Evolutionary conservation across 2,797 vertebrate genomes (phyloP).

Genomic region (Corythornis leucogaster): DNA sequence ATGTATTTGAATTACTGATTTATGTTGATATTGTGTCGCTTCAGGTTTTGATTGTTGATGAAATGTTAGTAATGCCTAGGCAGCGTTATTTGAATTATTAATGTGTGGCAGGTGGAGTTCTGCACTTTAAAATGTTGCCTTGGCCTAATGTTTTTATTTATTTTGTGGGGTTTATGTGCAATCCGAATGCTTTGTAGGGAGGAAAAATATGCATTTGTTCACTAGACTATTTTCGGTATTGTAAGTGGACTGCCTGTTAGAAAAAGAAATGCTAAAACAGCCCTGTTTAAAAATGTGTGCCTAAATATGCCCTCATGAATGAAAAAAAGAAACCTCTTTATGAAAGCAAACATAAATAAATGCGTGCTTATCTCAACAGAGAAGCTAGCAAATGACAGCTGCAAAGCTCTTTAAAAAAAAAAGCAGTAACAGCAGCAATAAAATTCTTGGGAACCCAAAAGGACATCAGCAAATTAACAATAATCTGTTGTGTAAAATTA

Average conservation of each 20-base stretch:
- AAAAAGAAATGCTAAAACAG: slow-evolving; percentile 17
- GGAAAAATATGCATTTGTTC: slow-evolving; percentile 19
- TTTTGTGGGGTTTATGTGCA: slow-evolving; percentile 12
- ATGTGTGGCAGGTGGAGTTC: slow-evolving; percentile 35
- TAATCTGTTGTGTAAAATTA: not conserved
- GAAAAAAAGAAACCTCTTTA: not conserved
- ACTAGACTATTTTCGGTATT: slow-evolving; percentile 23
- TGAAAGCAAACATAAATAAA: not conserved
- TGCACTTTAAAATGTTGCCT: slow-evolving; percentile 65
- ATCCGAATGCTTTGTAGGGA: not conserved
- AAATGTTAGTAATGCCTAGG: slow-evolving; percentile 44
- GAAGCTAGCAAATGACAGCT: not conserved
- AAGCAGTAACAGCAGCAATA: not conserved
- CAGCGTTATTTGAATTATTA: slow-evolving; percentile 21
- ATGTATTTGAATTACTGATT: slow-evolving; percentile 52
- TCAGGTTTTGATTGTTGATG: slow-evolving; percentile 53
- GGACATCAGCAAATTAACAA: not conserved
- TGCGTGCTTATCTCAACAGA: not conserved
- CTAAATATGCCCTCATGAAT: not conserved
- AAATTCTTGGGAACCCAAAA: not conserved
- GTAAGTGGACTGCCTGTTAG: not conserved
- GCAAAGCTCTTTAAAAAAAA: not conserved
- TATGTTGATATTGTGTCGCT: slow-evolving; percentile 52
- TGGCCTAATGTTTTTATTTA: slow-evolving; percentile 44
- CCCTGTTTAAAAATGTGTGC: not conserved